Percentiles rank a stretch among this genome's conserved stretches.
phyloP scores from a whole-genome alignment of 53 echinoderm and acorn worm genomes.

The Hippasteria phrygiana region DNA sequence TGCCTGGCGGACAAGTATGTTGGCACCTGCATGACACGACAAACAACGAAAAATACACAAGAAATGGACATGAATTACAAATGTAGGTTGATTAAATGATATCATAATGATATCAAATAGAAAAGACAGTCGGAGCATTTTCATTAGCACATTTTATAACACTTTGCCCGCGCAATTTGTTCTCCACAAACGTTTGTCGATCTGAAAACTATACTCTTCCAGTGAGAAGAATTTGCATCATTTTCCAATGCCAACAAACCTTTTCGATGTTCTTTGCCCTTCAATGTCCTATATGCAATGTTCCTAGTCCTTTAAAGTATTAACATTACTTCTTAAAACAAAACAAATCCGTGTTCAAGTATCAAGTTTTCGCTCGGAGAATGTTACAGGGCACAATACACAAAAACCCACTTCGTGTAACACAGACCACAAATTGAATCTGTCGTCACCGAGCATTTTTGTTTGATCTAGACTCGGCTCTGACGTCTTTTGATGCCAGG shows the following conservation, averaged over 20 bases:
- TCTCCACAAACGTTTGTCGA: too few species aligned
- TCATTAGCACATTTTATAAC: too few species aligned
- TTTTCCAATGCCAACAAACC: too few species aligned
- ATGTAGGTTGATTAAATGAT: too few species aligned
- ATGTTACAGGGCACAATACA: conserved; percentile 8
- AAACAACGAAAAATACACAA: not conserved
- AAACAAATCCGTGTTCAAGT: conserved; percentile 5
- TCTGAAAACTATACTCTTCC: too few species aligned
- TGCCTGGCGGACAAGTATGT: conserved; percentile 64
- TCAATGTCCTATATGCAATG: too few species aligned
- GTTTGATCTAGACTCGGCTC: conserved; percentile 14
- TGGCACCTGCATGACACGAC: conserved; percentile 49
- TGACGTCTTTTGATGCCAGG: conserved; percentile 17
- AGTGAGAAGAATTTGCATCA: too few species aligned
- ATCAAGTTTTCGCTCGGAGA: conserved; percentile 24
- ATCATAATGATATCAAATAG: too few species aligned
- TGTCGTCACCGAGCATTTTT: conserved; percentile 1
- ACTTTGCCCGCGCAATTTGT: too few species aligned
- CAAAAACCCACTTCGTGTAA: conserved; percentile 1
- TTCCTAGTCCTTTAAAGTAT: too few species aligned
- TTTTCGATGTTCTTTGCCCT: too few species aligned
- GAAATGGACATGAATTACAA: not conserved
- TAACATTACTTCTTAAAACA: not conserved
- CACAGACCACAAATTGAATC: conserved; percentile 24
- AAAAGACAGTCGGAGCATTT: too few species aligned